Evolutionary conservation across 2,888 invertebrate genomes (phyloP).

Genomic region (Eupeodes luniger): DNA sequence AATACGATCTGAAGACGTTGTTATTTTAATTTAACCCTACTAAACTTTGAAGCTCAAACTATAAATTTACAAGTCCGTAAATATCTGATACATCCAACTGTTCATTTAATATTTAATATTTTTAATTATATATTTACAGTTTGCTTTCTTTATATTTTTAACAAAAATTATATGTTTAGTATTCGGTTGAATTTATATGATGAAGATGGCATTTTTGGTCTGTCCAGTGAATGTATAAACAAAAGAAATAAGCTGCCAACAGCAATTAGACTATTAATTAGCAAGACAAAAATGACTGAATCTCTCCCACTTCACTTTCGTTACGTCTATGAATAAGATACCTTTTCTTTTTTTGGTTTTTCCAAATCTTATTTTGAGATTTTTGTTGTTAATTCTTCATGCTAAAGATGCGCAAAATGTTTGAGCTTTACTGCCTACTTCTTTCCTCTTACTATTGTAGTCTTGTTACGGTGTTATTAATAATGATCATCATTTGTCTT

Average conservation of each 20-base stretch:
- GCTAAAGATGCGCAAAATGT: constrained; percentile 25
- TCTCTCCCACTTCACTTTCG: constrained; percentile 42
- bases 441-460: not conserved
- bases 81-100: not conserved
- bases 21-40: not conserved
- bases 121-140: not conserved
- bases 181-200: not conserved
- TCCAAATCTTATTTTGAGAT: constrained; percentile 4
- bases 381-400: constrained; percentile 15
- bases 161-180: not conserved
- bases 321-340: constrained; percentile 29
- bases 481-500: constrained; percentile 58
- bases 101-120: not conserved
- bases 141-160: not conserved
- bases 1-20: too few relatives aligned
- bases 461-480: constrained; percentile 42
- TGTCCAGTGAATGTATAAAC: constrained; percentile 8
- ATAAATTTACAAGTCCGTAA: too few relatives aligned
- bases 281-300: not conserved
- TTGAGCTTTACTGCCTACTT: constrained; percentile 12
- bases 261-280: constrained; percentile 63
- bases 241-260: constrained; percentile 16
- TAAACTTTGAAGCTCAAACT: not conserved
- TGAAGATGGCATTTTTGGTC: not conserved
- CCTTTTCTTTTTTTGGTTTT: constrained; percentile 35